Base-by-base conservation (phyloP, 1,140 invertebrate species). In the Magallana angulata region DNA sequence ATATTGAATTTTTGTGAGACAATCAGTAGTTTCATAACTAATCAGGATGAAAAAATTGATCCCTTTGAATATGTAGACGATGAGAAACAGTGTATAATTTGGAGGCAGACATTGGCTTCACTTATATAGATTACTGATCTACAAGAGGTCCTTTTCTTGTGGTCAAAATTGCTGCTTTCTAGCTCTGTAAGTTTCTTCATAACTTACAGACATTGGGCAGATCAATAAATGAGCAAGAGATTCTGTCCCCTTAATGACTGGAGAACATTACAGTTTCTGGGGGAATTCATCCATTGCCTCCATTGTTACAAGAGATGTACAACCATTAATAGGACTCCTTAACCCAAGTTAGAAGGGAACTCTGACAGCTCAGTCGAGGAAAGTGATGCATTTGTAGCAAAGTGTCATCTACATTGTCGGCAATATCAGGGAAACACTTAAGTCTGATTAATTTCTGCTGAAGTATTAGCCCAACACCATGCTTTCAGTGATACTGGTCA, bases 21-120 rank as follows among this genome's bases (percentile, higher is more conserved):
- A 24, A 76, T 30, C 68, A 76, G 68, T 76, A 12, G 68, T 76
- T 76, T 76, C 9, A 76, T 76, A 36, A 76, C 24, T 76, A 76
- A 76, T 30, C 9, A 71, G 64, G 64, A 71, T 30, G 18, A 71
- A 18, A 6, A 30, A 76, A 30, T 76, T 30, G 8, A 36, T 30
- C 68, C 12, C 7, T 9, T 30, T 18, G 7, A 30, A 12, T 30
- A 11, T 36, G 68, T 76, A 76, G 68, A 76, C 18, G 36, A 30
- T 18, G 36, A 30, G 68, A 24, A 36, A 76, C 68, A 76, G 8
- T 76, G 68, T 76, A 76, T 76, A 76, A 76, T 76, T 76, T 64
- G 24, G 24, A 24, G 30, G 68, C 12, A 76, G 24, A 36, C 14
- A 12, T 76, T 12, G 68, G 24, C 24, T 30, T 7, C 18, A 71